Conservation (phyloP, 2,113 vertebrate genomes). For the Protobothrops flavoviridis region DNA sequence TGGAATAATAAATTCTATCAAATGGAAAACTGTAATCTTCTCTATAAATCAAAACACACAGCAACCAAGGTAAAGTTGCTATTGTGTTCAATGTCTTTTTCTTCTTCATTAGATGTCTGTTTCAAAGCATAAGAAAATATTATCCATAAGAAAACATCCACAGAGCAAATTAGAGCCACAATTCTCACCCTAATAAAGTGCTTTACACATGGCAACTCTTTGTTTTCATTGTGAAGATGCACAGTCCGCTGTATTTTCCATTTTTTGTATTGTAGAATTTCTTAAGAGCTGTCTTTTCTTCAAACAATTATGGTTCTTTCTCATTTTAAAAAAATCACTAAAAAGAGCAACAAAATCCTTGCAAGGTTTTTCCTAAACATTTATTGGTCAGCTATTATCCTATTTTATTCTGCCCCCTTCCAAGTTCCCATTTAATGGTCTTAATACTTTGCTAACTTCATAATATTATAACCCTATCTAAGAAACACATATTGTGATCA, state of each 20-base stretch:
- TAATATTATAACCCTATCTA: not conserved
- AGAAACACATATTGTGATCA: conserved; percentile 17
- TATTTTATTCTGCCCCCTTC: not conserved
- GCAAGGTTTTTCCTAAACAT: not conserved
- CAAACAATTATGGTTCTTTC: not conserved
- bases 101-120: not conserved
- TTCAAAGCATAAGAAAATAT: not conserved
- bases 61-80: not conserved
- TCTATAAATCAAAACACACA: not conserved
- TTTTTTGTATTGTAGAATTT: not conserved
- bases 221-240: not conserved
- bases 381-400: not conserved
- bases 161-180: not conserved
- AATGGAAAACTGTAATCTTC: not conserved
- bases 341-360: not conserved
- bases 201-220: not conserved
- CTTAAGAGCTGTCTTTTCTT: not conserved
- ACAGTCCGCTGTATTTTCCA: not conserved
- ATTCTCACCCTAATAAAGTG: not conserved
- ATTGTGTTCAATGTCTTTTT: not conserved
- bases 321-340: not conserved
- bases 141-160: not conserved
- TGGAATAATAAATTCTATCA: not conserved
- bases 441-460: not conserved
- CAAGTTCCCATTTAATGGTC: not conserved